Evolutionary conservation across 2,888 invertebrate genomes (phyloP).

Genomic region (Calameuta filiformis): DNA sequence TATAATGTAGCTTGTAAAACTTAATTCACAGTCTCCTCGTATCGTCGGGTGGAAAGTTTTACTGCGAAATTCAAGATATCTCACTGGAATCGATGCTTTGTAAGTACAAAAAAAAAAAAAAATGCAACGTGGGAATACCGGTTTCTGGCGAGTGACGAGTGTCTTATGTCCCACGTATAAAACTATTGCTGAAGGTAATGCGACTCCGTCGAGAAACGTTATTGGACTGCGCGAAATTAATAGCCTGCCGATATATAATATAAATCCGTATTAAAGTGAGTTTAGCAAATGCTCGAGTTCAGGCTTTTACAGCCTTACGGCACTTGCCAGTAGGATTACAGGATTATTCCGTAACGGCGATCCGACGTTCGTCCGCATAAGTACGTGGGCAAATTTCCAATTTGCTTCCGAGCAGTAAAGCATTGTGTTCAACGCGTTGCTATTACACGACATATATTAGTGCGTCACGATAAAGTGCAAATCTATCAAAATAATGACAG

Average conservation of each 20-base stretch:
- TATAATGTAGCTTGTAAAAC: not conserved
- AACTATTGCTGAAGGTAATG: not conserved
- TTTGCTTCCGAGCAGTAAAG: not conserved
- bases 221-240: not conserved
- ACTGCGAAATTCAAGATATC: not conserved
- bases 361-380: not conserved
- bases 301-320: not conserved
- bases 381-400: not conserved
- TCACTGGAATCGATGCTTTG: not conserved
- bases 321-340: not conserved
- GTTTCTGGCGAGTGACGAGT: not conserved
- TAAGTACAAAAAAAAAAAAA: not conserved
- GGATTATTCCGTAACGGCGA: not conserved
- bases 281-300: not conserved
- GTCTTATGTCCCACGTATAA: not conserved
- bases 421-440: not conserved
- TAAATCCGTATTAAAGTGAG: not conserved
- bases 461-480: not conserved
- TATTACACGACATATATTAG: not conserved
- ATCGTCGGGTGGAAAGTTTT: not conserved
- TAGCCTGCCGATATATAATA: not conserved
- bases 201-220: not conserved
- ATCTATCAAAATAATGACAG: not conserved
- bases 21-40: not conserved
- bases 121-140: not conserved